phyloP scores from a whole-genome alignment of 1,140 invertebrate species.

The Drosophila nikananu region DNA sequence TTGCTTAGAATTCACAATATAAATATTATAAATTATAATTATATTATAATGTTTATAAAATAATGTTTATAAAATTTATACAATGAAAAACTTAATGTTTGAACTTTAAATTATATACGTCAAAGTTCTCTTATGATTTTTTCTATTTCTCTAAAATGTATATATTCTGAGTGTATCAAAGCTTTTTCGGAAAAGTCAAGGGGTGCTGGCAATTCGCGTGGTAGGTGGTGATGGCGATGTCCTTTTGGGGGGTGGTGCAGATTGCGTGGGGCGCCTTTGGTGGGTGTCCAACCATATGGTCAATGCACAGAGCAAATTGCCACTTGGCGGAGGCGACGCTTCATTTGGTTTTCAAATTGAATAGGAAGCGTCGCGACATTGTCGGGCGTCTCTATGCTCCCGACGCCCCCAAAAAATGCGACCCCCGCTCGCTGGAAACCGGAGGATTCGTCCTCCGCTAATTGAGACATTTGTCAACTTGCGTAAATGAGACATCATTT shows the following conservation, averaged over 20 bases:
- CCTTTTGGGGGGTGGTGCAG: not conserved
- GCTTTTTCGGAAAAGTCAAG: constrained; percentile 11
- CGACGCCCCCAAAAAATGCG: not conserved
- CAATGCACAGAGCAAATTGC: constrained; percentile 72
- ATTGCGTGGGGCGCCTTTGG: constrained; percentile 26
- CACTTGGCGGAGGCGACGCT: constrained; percentile 61
- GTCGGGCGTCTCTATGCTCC: constrained; percentile 27
- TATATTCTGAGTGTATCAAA: constrained; percentile 11
- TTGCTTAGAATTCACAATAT: no score
- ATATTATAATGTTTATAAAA: no score
- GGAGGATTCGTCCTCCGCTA: constrained; percentile 49
- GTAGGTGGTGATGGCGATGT: constrained; percentile 4
- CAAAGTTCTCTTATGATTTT: no score
- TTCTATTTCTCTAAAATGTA: no score
- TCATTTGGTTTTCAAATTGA: constrained; percentile 80
- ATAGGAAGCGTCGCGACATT: constrained; percentile 64
- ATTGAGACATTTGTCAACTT: constrained; percentile 77
- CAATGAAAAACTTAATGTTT: no score
- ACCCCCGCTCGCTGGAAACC: not conserved
- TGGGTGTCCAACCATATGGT: constrained; percentile 63
- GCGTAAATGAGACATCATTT: constrained; percentile 64
- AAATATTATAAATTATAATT: no score
- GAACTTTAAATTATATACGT: no score
- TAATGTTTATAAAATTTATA: no score
- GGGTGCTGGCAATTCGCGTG: not conserved